Percentiles rank a stretch among this genome's conserved stretches.
Evolutionary conservation across 30 jellyfish, hydroid and myxozoan species (phyloP).

Genomic region (Chironex yamaguchii): DNA sequence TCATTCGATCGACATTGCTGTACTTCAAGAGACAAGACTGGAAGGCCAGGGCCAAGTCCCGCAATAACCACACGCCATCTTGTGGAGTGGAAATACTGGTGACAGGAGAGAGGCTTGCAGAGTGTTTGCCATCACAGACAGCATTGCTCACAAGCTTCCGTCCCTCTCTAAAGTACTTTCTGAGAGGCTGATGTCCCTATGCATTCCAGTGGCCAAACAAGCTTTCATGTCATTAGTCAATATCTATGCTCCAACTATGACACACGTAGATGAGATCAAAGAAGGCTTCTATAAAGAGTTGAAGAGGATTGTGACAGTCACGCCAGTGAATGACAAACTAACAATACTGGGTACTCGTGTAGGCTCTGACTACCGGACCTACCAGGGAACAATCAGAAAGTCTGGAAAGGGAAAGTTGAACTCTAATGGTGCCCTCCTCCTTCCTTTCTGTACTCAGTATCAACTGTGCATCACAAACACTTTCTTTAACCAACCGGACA

Average conservation of each 20-base stretch:
- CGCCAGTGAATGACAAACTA: too few species aligned
- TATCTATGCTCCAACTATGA: conserved; percentile 57
- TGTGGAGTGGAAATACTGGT: conserved; percentile 61
- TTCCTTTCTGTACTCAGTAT: too few species aligned
- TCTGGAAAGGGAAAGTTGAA: too few species aligned
- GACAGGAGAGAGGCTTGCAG: conserved; percentile 52
- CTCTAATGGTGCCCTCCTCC: too few species aligned
- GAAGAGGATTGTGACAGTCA: too few species aligned
- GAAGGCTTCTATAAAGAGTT: too few species aligned
- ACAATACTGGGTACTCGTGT: too few species aligned
- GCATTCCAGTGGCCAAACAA: background rate
- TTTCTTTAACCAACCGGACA: too few species aligned
- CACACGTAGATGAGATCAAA: too few species aligned
- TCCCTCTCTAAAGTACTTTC: background rate
- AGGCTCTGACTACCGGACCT: too few species aligned
- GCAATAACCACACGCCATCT: conserved; percentile 56
- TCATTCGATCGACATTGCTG: conserved; percentile 55
- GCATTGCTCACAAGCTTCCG: background rate
- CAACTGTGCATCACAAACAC: too few species aligned
- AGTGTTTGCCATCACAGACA: conserved; percentile 33
- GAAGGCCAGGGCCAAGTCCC: conserved; percentile 39
- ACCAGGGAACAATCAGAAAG: too few species aligned
- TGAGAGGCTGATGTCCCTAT: conserved; percentile 22
- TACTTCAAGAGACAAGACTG: conserved; percentile 60
- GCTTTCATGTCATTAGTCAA: conserved; percentile 37